Evolutionary conservation across 2,888 invertebrate genomes (phyloP), one percentile per base, ranked within the genome.

Genomic region (Bugula neritina): DNA sequence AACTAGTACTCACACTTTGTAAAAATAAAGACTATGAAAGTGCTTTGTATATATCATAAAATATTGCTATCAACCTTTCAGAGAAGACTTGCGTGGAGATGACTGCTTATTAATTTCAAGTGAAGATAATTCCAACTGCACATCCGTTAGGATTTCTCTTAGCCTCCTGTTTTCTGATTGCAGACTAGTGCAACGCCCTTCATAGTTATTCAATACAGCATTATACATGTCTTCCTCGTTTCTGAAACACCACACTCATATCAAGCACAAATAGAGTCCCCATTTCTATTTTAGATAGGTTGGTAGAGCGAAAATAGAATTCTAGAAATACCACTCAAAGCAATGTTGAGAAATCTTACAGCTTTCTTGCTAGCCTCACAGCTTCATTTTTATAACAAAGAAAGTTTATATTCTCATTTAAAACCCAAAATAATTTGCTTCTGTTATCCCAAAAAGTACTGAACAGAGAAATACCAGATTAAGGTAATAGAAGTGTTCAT

Each of bases 211-310:
- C 54, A 82, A 77, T 72, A 83, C 72, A 2, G 76, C 27, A 70
- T 78, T 79, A 74, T 81, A 81, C 78, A 81, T 77, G 72, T 82
- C 81, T 63, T 78, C 79, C 69, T 81, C 80, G 34, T 80, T 77
- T 74, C 80, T 79, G 73, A 5, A 73, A 73, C 23, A 2, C n/a
- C 21, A 21, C 21, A 3, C 21, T 17, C 52, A 52, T 10, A 52
- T 10, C 17, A 52, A 10, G 17, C 52, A 52, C 10, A 17, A 17
- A 13, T 52, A 52, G 52, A 52, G 52, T 13, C 17, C 52, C 10
- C 52, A 52, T 10, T 13, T 52, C 52, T 52, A 52, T n/a, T n/a
- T n/a, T n/a, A n/a, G n/a, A n/a, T n/a, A n/a, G n/a, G n/a, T n/a
- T n/a, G n/a, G n/a, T n/a, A n/a, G n/a, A n/a, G n/a, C n/a, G n/a